These are phyloP conservation scores for Spheniscus mendiculus DNA, from an alignment of 2,113 vertebrate species.

Conservation along the genomic window DNA sequence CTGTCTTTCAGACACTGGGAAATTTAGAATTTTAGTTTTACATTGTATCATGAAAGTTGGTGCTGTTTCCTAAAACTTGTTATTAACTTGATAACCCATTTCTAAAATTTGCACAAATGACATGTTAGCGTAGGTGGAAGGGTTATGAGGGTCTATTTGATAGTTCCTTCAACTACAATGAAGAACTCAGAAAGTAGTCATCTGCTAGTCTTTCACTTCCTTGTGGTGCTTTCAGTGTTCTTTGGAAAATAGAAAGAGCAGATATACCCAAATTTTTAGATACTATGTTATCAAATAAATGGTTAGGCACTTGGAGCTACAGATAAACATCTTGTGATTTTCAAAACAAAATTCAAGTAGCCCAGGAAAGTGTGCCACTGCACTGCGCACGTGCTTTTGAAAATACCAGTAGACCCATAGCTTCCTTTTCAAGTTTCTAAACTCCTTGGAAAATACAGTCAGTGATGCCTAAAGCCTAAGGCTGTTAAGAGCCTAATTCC, in stretches of 20 bases:
- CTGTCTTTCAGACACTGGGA: constrained; percentile 11
- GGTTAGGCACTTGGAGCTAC: neutral
- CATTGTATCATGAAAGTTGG: constrained; percentile 13
- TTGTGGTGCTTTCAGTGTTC: neutral
- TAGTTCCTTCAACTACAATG: neutral
- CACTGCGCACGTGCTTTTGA: neutral
- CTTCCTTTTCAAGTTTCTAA: neutral
- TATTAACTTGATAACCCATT: neutral
- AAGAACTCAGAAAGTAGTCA: neutral
- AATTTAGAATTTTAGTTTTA: constrained; percentile 59
- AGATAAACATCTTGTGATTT: neutral
- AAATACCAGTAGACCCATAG: neutral
- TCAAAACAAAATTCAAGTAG: neutral
- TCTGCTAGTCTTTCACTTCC: neutral
- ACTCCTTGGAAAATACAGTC: neutral
- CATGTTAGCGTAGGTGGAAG: neutral
- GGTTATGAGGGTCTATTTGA: neutral
- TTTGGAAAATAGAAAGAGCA: neutral
- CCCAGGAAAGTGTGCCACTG: neutral
- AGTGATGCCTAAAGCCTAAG: neutral
- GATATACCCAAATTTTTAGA: neutral
- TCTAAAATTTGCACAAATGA: constrained; percentile 1
- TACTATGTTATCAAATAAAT: neutral
- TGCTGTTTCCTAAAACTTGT: constrained; percentile 23
- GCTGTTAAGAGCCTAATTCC: neutral